phyloP scores from a whole-genome alignment of 2,113 vertebrate genomes.

The Porphyrio hochstetteri region DNA sequence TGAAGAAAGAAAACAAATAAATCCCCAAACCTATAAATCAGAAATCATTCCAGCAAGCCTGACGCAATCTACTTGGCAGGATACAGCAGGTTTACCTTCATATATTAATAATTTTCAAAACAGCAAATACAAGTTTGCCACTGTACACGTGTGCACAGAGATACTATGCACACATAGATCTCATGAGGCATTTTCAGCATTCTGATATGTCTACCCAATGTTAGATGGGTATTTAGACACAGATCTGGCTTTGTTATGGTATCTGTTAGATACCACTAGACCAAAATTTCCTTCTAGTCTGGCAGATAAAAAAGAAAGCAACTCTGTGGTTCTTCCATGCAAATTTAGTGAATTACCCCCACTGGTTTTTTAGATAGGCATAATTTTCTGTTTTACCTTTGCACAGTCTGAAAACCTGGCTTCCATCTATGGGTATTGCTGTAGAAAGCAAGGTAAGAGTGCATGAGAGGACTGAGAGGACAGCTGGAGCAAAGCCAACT shows the following conservation, averaged over 20 bases:
- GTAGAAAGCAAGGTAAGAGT: not conserved
- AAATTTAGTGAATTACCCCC: not conserved
- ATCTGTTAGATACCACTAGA: not conserved
- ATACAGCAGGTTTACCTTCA: not conserved
- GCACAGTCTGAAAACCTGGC: not conserved
- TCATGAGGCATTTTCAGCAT: fast-evolving
- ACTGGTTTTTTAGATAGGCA: not conserved
- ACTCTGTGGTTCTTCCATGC: not conserved
- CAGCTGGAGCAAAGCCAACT: not conserved
- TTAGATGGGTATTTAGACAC: not conserved
- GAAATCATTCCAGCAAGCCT: not conserved
- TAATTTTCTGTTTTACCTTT: not conserved
- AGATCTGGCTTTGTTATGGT: not conserved
- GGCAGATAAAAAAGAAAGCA: not conserved
- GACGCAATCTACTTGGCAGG: not conserved
- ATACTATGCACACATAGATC: not conserved
- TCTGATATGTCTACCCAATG: fast-evolving
- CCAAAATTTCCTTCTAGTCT: not conserved
- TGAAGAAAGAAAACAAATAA: not conserved
- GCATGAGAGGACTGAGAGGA: not conserved
- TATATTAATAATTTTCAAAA: not conserved
- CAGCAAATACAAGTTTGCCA: not conserved
- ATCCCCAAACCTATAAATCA: not conserved
- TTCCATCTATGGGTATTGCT: not conserved
- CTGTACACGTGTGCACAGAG: not conserved